These are phyloP conservation scores for Campopleginae sp. DNA, from an alignment of 2,888 invertebrate species.

Conservation along the genomic window DNA sequence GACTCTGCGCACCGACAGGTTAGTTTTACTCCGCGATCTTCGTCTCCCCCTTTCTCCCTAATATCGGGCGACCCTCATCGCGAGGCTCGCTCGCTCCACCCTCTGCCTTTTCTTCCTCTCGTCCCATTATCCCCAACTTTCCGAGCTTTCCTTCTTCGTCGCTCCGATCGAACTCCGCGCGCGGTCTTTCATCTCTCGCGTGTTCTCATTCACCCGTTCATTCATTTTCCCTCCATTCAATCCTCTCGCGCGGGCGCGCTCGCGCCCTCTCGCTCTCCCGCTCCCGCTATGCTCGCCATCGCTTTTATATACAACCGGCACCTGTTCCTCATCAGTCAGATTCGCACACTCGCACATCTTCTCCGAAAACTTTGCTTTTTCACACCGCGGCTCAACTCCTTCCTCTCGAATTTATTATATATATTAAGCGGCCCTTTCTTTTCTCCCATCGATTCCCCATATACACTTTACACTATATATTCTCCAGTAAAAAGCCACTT, in stretches of 20 bases:
- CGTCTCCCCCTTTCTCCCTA: not conserved
- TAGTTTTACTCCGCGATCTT: slow-evolving; percentile 67
- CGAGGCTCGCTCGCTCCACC: not conserved
- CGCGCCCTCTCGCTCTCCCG: slow-evolving; percentile 9
- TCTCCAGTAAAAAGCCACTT: no score
- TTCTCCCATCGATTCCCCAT: no score
- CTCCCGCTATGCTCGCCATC: slow-evolving; percentile 1
- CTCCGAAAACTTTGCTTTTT: slow-evolving; percentile 14
- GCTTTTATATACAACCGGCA: slow-evolving; percentile 59
- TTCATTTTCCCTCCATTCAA: slow-evolving; percentile 67
- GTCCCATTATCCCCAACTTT: not conserved
- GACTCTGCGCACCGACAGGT: slow-evolving; percentile 81
- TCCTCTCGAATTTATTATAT: no score
- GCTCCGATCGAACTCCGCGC: slow-evolving; percentile 57
- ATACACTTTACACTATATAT: no score
- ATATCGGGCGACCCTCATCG: not conserved
- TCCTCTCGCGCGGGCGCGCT: slow-evolving; percentile 33
- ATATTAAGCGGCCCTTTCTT: no score
- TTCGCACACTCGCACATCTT: slow-evolving; percentile 8
- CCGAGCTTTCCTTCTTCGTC: slow-evolving; percentile 29
- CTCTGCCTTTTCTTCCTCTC: not conserved
- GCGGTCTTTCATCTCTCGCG: slow-evolving; percentile 70
- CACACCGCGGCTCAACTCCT: not conserved
- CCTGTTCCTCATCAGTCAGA: slow-evolving; percentile 66
- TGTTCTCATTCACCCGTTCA: slow-evolving; percentile 78